Conservation (phyloP, 1,140 invertebrate genomes). For the Calliphora vicina region DNA sequence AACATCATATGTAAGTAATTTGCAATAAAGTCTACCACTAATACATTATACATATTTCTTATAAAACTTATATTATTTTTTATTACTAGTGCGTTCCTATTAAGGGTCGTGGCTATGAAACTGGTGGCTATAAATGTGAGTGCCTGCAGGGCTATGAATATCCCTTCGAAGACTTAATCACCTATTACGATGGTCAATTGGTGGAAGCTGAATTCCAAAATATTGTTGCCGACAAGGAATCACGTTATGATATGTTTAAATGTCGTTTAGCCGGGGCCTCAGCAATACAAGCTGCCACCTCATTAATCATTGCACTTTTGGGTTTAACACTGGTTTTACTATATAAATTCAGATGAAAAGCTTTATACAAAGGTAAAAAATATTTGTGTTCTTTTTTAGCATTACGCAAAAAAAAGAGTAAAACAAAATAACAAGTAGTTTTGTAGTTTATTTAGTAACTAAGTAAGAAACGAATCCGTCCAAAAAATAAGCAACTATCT, state of each 20-base stretch:
- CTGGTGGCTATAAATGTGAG: constrained; percentile 98
- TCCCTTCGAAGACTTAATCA: constrained; percentile 93
- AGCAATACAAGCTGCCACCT: constrained; percentile 67
- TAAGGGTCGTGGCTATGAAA: constrained; percentile 87
- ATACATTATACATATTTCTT: background rate
- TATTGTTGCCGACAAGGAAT: constrained; percentile 79
- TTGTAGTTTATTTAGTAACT: constrained; percentile 34
- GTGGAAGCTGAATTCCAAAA: constrained; percentile 94
- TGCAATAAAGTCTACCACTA: too few species aligned
- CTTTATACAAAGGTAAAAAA: background rate
- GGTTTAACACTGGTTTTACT: constrained; percentile 54
- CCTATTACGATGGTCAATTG: constrained; percentile 95
- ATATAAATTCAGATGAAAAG: constrained; percentile 59
- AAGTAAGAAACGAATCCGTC: constrained; percentile 37
- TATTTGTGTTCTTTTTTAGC: background rate
- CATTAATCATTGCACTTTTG: constrained; percentile 52
- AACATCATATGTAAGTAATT: constrained; percentile 88
- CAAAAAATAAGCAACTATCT: constrained; percentile 32
- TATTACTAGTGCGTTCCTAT: constrained; percentile 89
- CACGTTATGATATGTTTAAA: constrained; percentile 88
- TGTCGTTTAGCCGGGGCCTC: constrained; percentile 87
- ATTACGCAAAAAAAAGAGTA: background rate
- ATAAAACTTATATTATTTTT: background rate
- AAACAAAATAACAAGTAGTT: constrained; percentile 3
- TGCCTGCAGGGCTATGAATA: constrained; percentile 97